Percentiles rank a stretch among this genome's conserved stretches.
phyloP scores from a whole-genome alignment of 1,140 invertebrate genomes.

The Bombus breviceps region DNA sequence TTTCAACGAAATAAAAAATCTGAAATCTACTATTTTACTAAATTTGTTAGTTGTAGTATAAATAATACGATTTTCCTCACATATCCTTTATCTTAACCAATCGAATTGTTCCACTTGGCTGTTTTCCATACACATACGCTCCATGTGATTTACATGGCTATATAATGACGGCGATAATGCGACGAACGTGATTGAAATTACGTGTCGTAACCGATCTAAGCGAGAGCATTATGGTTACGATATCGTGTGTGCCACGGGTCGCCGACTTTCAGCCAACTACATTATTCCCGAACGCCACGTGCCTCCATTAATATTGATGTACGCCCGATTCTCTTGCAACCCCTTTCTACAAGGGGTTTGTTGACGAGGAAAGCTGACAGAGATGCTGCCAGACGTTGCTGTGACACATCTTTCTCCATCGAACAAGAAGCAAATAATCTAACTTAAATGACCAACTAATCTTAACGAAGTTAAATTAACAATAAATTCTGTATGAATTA shows the following conservation, averaged over 20 bases:
- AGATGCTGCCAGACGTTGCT: slow-evolving; percentile 35
- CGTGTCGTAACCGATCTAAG: slow-evolving; percentile 45
- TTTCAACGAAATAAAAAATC: no score
- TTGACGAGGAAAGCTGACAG: slow-evolving; percentile 22
- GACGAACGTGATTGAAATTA: slow-evolving; percentile 48
- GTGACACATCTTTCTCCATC: slow-evolving; percentile 9
- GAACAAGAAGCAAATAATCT: no score
- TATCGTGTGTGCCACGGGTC: slow-evolving; percentile 35
- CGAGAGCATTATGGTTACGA: slow-evolving; percentile 31
- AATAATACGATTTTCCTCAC: no score
- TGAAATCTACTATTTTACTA: no score
- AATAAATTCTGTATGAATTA: no score
- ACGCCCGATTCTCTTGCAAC: slow-evolving; percentile 25
- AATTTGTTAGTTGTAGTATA: no score
- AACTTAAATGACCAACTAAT: no score
- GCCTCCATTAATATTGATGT: slow-evolving; percentile 63
- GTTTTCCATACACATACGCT: neutral
- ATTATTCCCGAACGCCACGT: slow-evolving; percentile 63
- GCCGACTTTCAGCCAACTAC: slow-evolving; percentile 43
- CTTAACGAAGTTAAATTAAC: no score
- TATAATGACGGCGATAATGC: slow-evolving; percentile 40
- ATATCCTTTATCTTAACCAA: neutral
- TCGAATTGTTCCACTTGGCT: neutral
- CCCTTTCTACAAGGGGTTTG: slow-evolving; percentile 18
- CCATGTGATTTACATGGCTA: neutral